phyloP scores from a whole-genome alignment of 1,140 invertebrate species.

The Cardiocondyla obscurior region DNA sequence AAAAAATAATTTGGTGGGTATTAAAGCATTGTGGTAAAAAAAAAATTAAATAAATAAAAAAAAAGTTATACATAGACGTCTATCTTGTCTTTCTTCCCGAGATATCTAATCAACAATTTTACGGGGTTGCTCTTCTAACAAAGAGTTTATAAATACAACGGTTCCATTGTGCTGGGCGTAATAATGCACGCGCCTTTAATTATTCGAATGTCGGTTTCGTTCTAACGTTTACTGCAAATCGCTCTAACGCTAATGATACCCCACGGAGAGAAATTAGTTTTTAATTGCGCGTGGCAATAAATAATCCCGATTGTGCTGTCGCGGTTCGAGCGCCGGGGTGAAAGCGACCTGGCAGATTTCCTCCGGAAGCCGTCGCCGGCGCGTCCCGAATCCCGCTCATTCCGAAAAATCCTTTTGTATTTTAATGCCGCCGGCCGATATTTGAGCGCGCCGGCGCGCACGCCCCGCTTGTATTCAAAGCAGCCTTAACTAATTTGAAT shows the following conservation, averaged over 20 bases:
- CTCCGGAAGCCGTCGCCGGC: constrained; percentile 45
- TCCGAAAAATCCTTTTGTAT: constrained; percentile 76
- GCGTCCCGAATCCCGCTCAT: constrained; percentile 11
- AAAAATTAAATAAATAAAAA: too few species aligned
- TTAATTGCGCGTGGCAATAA: constrained; percentile 30
- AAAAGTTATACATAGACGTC: too few species aligned
- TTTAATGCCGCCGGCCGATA: constrained; percentile 72
- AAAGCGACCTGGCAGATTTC: constrained; percentile 55
- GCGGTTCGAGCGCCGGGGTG: constrained; percentile 15
- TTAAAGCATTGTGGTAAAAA: not conserved
- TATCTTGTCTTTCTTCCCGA: too few species aligned
- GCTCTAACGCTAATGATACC: not conserved
- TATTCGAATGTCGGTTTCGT: not conserved
- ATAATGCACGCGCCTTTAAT: not conserved
- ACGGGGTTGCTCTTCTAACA: too few species aligned
- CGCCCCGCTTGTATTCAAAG: constrained; percentile 74
- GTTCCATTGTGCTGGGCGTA: not conserved
- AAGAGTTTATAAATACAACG: too few species aligned
- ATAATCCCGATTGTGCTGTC: constrained; percentile 15
- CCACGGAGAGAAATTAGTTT: not conserved
- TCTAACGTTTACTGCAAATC: not conserved
- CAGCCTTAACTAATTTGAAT: constrained; percentile 77
- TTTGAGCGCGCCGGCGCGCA: constrained; percentile 64
- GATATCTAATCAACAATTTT: too few species aligned
- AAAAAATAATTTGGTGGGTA: not conserved